These are phyloP conservation scores for Teleopsis dalmanni DNA, from an alignment of 1,140 invertebrate genomes.

Conservation along the genomic window DNA sequence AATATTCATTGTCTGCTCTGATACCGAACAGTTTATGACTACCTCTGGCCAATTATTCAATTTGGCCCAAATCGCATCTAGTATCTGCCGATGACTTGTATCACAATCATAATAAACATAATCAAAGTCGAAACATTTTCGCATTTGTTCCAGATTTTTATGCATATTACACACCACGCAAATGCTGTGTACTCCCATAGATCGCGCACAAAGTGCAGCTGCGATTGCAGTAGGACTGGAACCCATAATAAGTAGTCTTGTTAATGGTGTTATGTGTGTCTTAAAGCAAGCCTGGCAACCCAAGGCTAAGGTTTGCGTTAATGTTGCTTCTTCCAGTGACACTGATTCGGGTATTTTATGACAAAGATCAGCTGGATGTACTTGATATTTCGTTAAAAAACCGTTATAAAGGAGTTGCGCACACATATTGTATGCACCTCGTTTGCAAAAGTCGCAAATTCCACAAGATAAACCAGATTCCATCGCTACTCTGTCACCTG, in stretches of 20 bases:
- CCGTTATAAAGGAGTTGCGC: conserved; percentile 26
- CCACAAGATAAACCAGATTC: conserved; percentile 34
- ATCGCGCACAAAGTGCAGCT: conserved; percentile 23
- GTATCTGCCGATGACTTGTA: conserved; percentile 15
- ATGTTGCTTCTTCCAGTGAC: conserved; percentile 24
- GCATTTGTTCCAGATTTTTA: conserved; percentile 12
- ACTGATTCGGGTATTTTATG: conserved; percentile 24
- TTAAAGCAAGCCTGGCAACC: conserved; percentile 35
- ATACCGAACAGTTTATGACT: conserved; percentile 29
- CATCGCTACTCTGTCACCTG: conserved; percentile 31
- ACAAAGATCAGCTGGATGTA: conserved; percentile 33
- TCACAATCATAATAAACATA: conserved; percentile 12
- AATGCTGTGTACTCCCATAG: conserved; percentile 29
- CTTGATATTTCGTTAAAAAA: conserved; percentile 24
- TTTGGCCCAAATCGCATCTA: conserved; percentile 20
- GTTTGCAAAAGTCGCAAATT: conserved; percentile 31
- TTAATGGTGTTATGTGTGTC: conserved; percentile 23
- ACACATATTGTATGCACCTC: conserved; percentile 31
- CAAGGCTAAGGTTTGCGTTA: conserved; percentile 27
- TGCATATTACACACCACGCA: conserved; percentile 18
- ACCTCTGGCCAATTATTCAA: conserved; percentile 27
- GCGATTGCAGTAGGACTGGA: conserved; percentile 23
- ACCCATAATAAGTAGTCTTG: conserved; percentile 31
- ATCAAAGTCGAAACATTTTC: conserved; percentile 19
- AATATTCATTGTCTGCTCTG: conserved; percentile 31